Percentiles rank a stretch among this genome's conserved stretches.
These are phyloP conservation scores for Prunella fulvescens DNA, from an alignment of 2,113 vertebrate species.

Conservation along the genomic window DNA sequence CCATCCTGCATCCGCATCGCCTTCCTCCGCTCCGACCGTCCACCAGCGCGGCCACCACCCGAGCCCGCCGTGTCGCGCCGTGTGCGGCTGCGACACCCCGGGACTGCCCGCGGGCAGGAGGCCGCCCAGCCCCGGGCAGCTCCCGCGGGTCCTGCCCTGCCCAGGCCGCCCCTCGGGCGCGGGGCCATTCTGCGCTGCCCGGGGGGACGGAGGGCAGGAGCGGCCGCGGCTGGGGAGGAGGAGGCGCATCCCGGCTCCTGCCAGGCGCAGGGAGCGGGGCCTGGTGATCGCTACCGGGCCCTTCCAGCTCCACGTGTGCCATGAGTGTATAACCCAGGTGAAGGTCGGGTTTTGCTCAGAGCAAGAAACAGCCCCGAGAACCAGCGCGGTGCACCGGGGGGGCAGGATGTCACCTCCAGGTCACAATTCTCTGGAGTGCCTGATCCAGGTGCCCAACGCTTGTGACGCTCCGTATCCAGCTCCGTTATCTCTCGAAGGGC, in stretches of 20 bases:
- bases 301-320: neutral
- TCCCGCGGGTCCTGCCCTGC: neutral
- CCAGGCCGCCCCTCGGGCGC: accelerated
- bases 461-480: accelerated
- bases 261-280: neutral
- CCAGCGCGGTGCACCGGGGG: accelerated
- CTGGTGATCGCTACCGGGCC: accelerated
- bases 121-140: accelerated
- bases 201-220: neutral
- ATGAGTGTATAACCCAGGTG: accelerated
- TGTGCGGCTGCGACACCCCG: accelerated
- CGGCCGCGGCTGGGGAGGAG: neutral
- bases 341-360: neutral
- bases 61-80: neutral
- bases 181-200: neutral
- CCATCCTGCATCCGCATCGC: neutral
- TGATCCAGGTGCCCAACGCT: neutral
- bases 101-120: too few relatives aligned
- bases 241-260: neutral
- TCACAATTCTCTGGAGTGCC: neutral
- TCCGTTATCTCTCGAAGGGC: neutral
- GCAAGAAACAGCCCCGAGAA: neutral
- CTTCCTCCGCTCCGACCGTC: accelerated
- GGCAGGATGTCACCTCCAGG: too few relatives aligned
- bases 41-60: accelerated